Percentiles rank a stretch among this genome's conserved stretches.
Evolutionary conservation across 1,140 invertebrate species (phyloP).

Genomic region (Helicoverpa armigera): DNA sequence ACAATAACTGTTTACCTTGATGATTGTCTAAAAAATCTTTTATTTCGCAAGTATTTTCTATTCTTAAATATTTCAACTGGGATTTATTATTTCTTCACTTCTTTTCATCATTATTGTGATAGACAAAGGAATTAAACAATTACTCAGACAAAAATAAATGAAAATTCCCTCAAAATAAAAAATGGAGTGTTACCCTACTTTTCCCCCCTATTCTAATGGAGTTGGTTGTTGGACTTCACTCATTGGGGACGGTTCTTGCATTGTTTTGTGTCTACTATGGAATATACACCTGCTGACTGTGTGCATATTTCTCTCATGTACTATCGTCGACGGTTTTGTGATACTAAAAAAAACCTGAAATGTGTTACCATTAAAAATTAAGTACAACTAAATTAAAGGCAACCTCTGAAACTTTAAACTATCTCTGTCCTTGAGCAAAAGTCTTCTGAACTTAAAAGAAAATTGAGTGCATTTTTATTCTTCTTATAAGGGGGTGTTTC

Average conservation of each 20-base stretch:
- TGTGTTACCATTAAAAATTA: no score
- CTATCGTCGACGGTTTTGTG: constrained; percentile 49
- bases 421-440: no score
- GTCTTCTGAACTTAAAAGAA: no score
- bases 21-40: neutral
- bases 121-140: constrained; percentile 22
- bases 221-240: constrained; percentile 24
- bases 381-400: no score
- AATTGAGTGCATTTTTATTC: no score
- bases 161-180: neutral
- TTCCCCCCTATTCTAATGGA: constrained; percentile 11
- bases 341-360: neutral
- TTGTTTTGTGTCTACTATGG: constrained; percentile 43
- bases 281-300: constrained; percentile 38
- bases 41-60: neutral
- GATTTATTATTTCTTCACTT: no score
- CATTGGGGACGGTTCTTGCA: constrained; percentile 36
- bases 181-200: constrained; percentile 2
- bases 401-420: no score
- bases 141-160: neutral
- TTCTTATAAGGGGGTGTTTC: no score
- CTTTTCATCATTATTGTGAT: neutral
- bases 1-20: neutral
- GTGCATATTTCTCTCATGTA: constrained; percentile 50
- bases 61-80: neutral